These are phyloP conservation scores for Nothobranchius furzeri DNA, from an alignment of 2,113 vertebrate species.

Conservation along the genomic window DNA sequence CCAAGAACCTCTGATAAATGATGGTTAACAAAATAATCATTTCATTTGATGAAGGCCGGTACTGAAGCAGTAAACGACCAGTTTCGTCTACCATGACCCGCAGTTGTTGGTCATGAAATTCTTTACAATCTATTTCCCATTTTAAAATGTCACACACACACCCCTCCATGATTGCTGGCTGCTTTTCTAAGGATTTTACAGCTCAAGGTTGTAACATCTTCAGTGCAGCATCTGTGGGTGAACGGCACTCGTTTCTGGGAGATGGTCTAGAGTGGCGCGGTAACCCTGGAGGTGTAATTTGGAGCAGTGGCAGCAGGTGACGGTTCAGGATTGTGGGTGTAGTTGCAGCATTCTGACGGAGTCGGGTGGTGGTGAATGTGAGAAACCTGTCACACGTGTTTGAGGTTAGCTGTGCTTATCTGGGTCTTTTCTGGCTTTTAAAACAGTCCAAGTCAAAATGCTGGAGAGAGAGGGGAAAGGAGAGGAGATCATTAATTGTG, in stretches of 20 bases:
- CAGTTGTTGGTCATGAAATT: neutral
- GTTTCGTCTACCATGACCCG: neutral
- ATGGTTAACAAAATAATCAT: neutral
- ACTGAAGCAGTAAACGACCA: neutral
- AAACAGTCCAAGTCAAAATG: slow-evolving; percentile 23
- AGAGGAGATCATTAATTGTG: slow-evolving; percentile 29
- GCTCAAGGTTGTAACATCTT: slow-evolving; percentile 23
- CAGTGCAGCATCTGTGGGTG: slow-evolving; percentile 17
- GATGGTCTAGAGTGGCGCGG: slow-evolving; percentile 1
- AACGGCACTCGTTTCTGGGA: slow-evolving; percentile 31
- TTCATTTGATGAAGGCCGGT: neutral
- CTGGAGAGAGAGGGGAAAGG: neutral
- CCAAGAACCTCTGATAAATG: neutral
- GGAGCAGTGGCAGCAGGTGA: slow-evolving; percentile 29
- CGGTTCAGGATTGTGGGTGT: slow-evolving; percentile 38
- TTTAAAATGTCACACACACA: slow-evolving; percentile 4
- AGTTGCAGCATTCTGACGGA: slow-evolving; percentile 33
- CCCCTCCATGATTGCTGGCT: neutral
- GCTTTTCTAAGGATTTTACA: slow-evolving; percentile 14
- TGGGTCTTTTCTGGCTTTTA: slow-evolving; percentile 44
- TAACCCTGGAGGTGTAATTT: slow-evolving; percentile 25
- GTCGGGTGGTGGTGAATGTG: slow-evolving; percentile 20
- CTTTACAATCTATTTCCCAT: slow-evolving; percentile 2
- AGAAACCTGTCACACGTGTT: slow-evolving; percentile 63
- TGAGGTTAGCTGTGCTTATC: slow-evolving; percentile 50